Evolutionary conservation across 2,797 vertebrate genomes (phyloP).

Genomic region (Macropodus opercularis): DNA sequence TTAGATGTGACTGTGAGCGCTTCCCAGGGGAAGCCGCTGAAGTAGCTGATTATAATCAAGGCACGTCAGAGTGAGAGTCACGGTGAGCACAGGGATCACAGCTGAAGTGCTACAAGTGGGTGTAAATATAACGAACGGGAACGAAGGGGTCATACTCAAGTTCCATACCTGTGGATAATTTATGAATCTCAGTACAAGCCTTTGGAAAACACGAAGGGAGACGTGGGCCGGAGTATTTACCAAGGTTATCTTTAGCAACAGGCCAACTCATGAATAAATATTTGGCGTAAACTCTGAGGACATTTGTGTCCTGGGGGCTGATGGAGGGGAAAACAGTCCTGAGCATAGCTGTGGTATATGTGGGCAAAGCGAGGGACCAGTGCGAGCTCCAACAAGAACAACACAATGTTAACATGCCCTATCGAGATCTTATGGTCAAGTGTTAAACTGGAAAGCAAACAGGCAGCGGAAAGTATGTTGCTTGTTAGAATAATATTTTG

Average conservation of each 20-base stretch:
- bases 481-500: conserved; percentile 65
- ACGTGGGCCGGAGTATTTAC: conserved; percentile 52
- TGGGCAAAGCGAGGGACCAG: conserved; percentile 11
- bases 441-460: conserved; percentile 42
- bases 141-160: conserved; percentile 58
- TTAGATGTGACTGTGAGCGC: conserved; percentile 30
- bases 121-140: conserved; percentile 49
- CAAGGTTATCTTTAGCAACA: conserved; percentile 57
- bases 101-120: conserved; percentile 29
- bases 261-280: conserved; percentile 66
- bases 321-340: background rate
- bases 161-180: conserved; percentile 29
- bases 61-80: conserved; percentile 39
- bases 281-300: conserved; percentile 56
- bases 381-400: conserved; percentile 22
- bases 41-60: conserved; percentile 54
- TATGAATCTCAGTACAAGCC: conserved; percentile 50
- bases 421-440: conserved; percentile 20
- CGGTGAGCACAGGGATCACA: conserved; percentile 34
- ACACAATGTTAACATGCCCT: conserved; percentile 21
- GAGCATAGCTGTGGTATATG: conserved; percentile 21
- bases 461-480: conserved; percentile 60
- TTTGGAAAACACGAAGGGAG: conserved; percentile 55
- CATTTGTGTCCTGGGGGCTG: conserved; percentile 52
- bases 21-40: conserved; percentile 25